These are phyloP conservation scores for Pasiphila rectangulata DNA, from an alignment of 2,888 invertebrate species.

Conservation along the genomic window DNA sequence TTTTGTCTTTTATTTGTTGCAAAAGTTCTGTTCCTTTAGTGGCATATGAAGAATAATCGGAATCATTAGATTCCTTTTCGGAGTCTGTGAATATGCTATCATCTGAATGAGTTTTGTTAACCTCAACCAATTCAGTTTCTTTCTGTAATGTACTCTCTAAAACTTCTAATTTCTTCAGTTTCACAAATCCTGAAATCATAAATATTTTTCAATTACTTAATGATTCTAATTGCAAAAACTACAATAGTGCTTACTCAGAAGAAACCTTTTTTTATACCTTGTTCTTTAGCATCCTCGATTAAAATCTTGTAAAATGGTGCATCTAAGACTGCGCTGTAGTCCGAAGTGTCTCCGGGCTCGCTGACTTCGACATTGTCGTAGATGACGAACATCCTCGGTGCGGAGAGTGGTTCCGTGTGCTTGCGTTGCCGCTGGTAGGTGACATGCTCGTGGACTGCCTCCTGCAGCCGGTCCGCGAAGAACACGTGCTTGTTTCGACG, in stretches of 20 bases:
- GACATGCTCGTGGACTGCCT: slow-evolving; percentile 83
- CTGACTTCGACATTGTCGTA: slow-evolving; percentile 88
- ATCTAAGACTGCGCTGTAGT: slow-evolving; percentile 81
- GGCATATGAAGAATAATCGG: slow-evolving; percentile 55
- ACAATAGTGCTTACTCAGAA: neutral
- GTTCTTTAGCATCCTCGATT: slow-evolving; percentile 77
- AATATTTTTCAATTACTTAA: too few relatives aligned
- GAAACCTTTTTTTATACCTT: slow-evolving; percentile 46
- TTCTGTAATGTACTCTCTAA: slow-evolving; percentile 64
- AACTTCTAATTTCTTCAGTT: slow-evolving; percentile 77
- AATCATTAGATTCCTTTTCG: slow-evolving; percentile 67
- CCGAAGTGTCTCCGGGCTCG: slow-evolving; percentile 82
- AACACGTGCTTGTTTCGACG: slow-evolving; percentile 83
- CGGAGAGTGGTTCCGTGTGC: slow-evolving; percentile 78
- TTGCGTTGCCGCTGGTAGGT: slow-evolving; percentile 66
- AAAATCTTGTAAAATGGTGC: slow-evolving; percentile 83
- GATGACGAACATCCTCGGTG: slow-evolving; percentile 84
- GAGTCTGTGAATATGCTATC: slow-evolving; percentile 71
- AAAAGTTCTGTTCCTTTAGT: slow-evolving; percentile 51
- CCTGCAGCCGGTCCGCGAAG: slow-evolving; percentile 85
- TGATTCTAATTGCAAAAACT: too few relatives aligned
- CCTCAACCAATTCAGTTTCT: slow-evolving; percentile 44
- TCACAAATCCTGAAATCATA: slow-evolving; percentile 78
- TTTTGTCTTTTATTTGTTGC: slow-evolving; percentile 51
- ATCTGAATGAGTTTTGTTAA: slow-evolving; percentile 46